Evolutionary conservation across 2,797 vertebrate species (phyloP).

Genomic region (Chaetophractus vellerosus): DNA sequence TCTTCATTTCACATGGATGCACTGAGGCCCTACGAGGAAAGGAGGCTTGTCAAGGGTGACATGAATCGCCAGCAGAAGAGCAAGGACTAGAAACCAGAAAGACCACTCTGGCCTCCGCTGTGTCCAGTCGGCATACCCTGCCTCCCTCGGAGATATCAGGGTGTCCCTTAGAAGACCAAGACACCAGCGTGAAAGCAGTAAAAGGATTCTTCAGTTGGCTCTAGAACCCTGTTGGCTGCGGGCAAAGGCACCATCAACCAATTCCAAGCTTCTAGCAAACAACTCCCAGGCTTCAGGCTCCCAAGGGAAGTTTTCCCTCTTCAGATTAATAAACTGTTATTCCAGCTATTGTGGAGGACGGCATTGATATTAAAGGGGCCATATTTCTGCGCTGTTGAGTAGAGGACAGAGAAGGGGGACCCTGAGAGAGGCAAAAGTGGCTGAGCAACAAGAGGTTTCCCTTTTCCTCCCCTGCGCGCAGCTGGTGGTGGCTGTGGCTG

Average conservation of each 20-base stretch:
- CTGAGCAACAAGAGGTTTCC: accelerated
- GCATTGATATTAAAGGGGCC: not conserved
- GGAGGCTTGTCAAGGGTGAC: not conserved
- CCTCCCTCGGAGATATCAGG: not conserved
- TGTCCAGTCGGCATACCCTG: too few species aligned
- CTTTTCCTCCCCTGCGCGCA: not conserved
- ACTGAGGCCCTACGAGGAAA: accelerated
- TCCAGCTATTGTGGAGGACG: not conserved
- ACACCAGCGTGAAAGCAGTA: not conserved
- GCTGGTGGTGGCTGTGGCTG: not conserved
- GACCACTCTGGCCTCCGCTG: not conserved
- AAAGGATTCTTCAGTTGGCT: not conserved
- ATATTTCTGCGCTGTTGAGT: not conserved
- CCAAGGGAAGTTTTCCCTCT: not conserved
- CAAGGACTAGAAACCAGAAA: not conserved
- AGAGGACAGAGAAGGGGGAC: not conserved
- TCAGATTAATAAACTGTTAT: not conserved
- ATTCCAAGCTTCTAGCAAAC: not conserved
- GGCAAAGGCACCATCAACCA: not conserved
- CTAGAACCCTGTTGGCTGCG: accelerated
- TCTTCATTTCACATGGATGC: not conserved
- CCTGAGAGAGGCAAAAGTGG: not conserved
- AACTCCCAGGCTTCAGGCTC: not conserved
- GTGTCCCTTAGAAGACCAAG: not conserved
- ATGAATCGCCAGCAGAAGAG: not conserved